Evolutionary conservation across 1,140 invertebrate genomes (phyloP).

Genomic region (Drosophila insularis): DNA sequence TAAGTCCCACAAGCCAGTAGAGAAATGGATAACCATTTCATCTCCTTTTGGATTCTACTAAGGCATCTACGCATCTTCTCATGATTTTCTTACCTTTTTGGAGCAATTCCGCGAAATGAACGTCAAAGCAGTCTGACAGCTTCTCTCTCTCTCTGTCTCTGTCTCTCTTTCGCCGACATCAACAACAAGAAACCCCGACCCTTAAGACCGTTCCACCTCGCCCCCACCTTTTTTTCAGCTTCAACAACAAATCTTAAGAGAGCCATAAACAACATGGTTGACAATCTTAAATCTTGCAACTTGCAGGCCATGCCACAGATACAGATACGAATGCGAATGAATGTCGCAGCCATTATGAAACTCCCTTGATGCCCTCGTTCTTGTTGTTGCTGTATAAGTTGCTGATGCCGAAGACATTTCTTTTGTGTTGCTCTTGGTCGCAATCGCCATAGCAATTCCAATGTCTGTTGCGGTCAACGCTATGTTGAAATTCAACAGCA

Average conservation of each 20-base stretch:
- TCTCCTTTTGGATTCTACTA: slow-evolving; percentile 31
- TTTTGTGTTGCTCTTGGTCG: slow-evolving; percentile 51
- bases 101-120: slow-evolving; percentile 71
- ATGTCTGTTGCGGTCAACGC: slow-evolving; percentile 77
- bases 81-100: slow-evolving; percentile 45
- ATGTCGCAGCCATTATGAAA: slow-evolving; percentile 78
- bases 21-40: slow-evolving; percentile 39
- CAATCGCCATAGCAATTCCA: slow-evolving; percentile 46
- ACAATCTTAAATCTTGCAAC: slow-evolving; percentile 78
- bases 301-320: slow-evolving; percentile 64
- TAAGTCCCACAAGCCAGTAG: slow-evolving; percentile 2
- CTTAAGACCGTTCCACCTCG: not conserved
- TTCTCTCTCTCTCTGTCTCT: not conserved
- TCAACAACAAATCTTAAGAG: slow-evolving; percentile 75
- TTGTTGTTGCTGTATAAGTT: slow-evolving; percentile 34
- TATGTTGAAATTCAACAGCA: slow-evolving; percentile 72
- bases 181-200: slow-evolving; percentile 26
- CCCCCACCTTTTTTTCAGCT: not conserved
- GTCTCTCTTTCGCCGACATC: not conserved
- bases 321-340: slow-evolving; percentile 76
- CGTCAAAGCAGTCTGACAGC: slow-evolving; percentile 31
- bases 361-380: slow-evolving; percentile 21
- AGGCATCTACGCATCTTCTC: slow-evolving; percentile 33
- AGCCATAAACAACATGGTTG: slow-evolving; percentile 79
- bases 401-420: slow-evolving; percentile 52